Base-by-base conservation (phyloP, 2,888 invertebrate species). In the Dryadula phaetusa region DNA sequence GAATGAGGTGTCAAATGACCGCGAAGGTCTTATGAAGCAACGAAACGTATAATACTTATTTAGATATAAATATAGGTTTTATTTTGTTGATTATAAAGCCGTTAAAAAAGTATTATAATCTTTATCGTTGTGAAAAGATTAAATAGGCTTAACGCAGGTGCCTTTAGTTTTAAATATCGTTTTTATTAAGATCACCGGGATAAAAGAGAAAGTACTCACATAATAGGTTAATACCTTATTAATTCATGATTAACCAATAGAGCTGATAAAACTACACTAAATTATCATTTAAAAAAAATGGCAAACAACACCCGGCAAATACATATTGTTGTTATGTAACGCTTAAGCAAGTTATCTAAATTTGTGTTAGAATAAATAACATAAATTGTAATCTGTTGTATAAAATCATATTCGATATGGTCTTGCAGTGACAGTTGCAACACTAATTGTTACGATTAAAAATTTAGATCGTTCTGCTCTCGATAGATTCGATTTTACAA, bases 401-500 rank as follows among this genome's bases (percentile, higher is more conserved):
- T 42, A 49, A 60, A 65, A 58, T 47, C 18, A 47, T 14, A 58
- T 64, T 64, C 40, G 64, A 65, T 60, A 40, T 25, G 40, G 49
- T 40, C 20, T 44, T 12, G 28, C 18, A 47, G 64, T 64, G 37
- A 58, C 52, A 61, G 49, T 70, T 71, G 68, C 69, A 70, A 75
- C 74, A 71, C 72, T 76, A 79, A 82, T 81, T 76, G 75, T 71
- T 64, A 70, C 78, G 75, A 80, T 79, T 79, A 75, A 80, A 47
- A 83, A 79, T 82, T 79, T 78, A 74, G 72, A 77, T 81, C 76
- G 78, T 78, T 81, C 84, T 74, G 76, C 79, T 64, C 60, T 61
- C 61, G 34, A 46, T 46, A 46, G 79, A 78, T 73, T 79, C 82
- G 79, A 79, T 83, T 87, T 84, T 85, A 79, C 79, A 86, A 80